These are phyloP conservation scores for Eucriotettix oculatus DNA, from an alignment of 2,888 invertebrate species.

Conservation along the genomic window DNA sequence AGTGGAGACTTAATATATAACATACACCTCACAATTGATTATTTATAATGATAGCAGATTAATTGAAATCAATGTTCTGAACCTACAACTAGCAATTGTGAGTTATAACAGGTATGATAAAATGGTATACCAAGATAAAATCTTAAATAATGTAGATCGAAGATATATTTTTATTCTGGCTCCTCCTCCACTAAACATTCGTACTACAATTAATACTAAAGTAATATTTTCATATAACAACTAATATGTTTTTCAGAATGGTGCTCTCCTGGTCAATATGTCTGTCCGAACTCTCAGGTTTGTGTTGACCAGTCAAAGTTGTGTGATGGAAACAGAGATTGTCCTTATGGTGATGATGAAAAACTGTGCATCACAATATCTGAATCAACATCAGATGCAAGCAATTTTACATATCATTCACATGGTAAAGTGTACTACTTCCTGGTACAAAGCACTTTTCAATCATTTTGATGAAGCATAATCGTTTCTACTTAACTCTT, in stretches of 20 bases:
- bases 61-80: too few species aligned
- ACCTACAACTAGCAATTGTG: too few species aligned
- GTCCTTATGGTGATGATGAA: slow-evolving; percentile 60
- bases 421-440: slow-evolving; percentile 29
- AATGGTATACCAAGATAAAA: too few species aligned
- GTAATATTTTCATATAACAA: background rate
- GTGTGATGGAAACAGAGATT: slow-evolving; percentile 54
- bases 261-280: slow-evolving; percentile 54
- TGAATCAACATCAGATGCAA: slow-evolving; percentile 34
- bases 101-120: too few species aligned
- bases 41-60: too few species aligned
- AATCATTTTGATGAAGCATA: too few species aligned
- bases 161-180: background rate
- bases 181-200: background rate
- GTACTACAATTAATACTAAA: background rate
- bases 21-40: too few species aligned
- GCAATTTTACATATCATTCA: slow-evolving; percentile 41
- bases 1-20: too few species aligned
- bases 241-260: slow-evolving; percentile 37
- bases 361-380: slow-evolving; percentile 53
- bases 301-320: slow-evolving; percentile 48
- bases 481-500: too few species aligned
- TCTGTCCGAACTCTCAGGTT: slow-evolving; percentile 52
- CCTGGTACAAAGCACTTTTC: too few species aligned
- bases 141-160: background rate